Conservation (phyloP, 2,797 vertebrate genomes). For the Orestias chungarensis region DNA sequence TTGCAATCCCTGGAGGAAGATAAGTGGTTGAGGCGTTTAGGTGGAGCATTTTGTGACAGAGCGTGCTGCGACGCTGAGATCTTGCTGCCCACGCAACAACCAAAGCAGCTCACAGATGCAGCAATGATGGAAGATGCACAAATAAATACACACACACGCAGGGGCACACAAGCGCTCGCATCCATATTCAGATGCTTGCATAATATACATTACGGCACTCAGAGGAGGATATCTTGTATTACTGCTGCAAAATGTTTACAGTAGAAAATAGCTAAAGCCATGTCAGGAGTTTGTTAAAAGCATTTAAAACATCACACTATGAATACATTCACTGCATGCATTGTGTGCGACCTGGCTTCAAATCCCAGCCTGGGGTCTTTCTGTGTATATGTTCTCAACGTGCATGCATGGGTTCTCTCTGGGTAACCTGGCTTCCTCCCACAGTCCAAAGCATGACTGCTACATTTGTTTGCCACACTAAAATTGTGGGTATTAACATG, state of each 20-base stretch:
- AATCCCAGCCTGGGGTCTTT: too few species aligned
- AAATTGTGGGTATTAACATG: too few species aligned
- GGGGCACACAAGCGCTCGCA: constrained; percentile 18
- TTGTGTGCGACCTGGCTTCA: too few species aligned
- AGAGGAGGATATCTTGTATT: constrained; percentile 4
- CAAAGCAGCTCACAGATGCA: constrained; percentile 25
- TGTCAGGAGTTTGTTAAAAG: not conserved
- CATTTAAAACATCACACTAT: not conserved
- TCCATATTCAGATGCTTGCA: constrained; percentile 40
- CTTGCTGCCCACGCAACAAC: constrained; percentile 45
- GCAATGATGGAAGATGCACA: constrained; percentile 18
- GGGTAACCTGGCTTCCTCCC: too few species aligned
- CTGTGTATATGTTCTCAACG: too few species aligned
- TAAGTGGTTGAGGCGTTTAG: constrained; percentile 54
- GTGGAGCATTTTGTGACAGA: constrained; percentile 56
- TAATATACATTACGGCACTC: constrained; percentile 40
- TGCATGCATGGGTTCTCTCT: too few species aligned
- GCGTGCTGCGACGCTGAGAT: constrained; percentile 41
- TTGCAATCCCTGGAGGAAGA: constrained; percentile 57
- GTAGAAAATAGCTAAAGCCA: not conserved
- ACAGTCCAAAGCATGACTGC: too few species aligned
- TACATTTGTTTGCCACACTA: too few species aligned
- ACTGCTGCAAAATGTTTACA: constrained; percentile 14
- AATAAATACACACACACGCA: constrained; percentile 28
- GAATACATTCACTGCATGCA: not conserved